Conservation (phyloP, 2,888 invertebrate genomes). For the Scrobipalpa costella region DNA sequence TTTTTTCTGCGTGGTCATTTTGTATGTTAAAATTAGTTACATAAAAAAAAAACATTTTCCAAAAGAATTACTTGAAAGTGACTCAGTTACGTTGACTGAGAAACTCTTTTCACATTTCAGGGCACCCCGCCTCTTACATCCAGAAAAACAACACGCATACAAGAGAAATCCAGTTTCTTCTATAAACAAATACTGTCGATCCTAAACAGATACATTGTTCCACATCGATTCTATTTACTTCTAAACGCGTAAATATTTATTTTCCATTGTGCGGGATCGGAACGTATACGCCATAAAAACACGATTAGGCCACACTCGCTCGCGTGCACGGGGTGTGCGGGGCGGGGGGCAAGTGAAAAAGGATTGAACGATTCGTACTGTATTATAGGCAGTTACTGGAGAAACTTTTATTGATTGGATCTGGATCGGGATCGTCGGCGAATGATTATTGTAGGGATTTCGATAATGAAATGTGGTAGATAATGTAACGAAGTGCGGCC, state of each 20-base stretch:
- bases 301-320: constrained; percentile 36
- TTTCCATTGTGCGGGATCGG: constrained; percentile 26
- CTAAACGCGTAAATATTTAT: constrained; percentile 21
- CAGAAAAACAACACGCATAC: no score
- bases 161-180: no score
- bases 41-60: no score
- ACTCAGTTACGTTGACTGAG: no score
- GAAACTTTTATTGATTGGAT: constrained; percentile 26
- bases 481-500: neutral
- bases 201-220: neutral
- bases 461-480: constrained; percentile 22
- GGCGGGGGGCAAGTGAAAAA: constrained; percentile 36
- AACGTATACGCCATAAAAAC: constrained; percentile 35
- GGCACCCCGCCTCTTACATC: no score
- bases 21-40: no score
- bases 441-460: constrained; percentile 22
- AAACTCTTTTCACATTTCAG: no score
- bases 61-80: no score
- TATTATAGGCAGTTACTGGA: constrained; percentile 35
- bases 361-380: constrained; percentile 31
- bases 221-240: constrained; percentile 20
- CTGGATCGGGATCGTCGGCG: neutral
- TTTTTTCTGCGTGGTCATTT: no score
- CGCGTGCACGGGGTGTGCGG: no score
- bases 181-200: neutral